phyloP scores from a whole-genome alignment of 2,113 vertebrate species.

The Leiothrix lutea region DNA sequence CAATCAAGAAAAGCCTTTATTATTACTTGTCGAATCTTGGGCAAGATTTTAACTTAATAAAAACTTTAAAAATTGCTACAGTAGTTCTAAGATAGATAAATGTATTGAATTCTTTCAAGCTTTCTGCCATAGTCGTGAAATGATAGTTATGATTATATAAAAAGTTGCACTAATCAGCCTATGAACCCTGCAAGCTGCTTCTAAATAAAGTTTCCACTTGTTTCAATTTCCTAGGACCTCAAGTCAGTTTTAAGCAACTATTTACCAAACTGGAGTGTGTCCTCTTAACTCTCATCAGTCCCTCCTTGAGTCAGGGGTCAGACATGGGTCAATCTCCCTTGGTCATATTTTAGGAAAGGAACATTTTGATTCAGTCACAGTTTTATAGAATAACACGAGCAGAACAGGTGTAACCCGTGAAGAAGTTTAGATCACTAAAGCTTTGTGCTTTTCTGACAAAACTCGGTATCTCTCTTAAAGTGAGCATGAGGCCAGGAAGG shows the following conservation, averaged over 20 bases:
- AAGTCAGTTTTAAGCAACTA: background rate
- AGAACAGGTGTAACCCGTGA: background rate
- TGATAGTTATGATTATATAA: fast-evolving
- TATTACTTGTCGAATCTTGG: background rate
- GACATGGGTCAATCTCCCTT: background rate
- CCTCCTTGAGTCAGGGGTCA: fast-evolving
- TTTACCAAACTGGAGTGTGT: background rate
- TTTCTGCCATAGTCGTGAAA: background rate
- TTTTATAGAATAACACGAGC: background rate
- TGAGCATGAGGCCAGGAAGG: background rate
- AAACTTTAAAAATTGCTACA: background rate
- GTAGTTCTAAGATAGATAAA: background rate
- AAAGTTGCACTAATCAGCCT: background rate
- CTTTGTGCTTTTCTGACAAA: background rate
- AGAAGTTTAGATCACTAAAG: background rate
- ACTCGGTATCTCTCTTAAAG: background rate
- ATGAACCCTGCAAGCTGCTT: background rate
- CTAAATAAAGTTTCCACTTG: background rate
- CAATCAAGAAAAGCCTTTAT: background rate
- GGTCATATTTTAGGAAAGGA: background rate
- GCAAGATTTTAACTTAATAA: background rate
- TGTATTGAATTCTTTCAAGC: background rate
- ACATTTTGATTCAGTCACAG: background rate
- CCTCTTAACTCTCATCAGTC: too few species aligned
- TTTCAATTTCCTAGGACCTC: background rate